Conservation (phyloP, 2,888 invertebrate species). For the Stictocephala bisonia region DNA sequence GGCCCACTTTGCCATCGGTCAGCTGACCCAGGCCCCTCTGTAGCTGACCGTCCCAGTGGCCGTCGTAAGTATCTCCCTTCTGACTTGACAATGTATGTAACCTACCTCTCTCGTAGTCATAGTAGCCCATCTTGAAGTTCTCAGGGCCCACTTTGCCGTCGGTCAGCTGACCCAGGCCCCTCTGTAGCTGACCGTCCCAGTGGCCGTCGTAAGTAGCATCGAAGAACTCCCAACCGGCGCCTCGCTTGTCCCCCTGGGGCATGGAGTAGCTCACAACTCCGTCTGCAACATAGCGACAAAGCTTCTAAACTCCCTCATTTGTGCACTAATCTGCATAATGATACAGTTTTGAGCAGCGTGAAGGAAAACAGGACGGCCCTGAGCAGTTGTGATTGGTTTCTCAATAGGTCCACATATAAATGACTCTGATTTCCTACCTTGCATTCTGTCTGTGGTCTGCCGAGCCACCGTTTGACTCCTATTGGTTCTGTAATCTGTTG, state of each 20-base stretch:
- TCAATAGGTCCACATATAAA: too few relatives aligned
- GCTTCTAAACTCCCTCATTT: too few relatives aligned
- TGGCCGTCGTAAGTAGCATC: conserved; percentile 89
- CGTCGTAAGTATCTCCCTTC: neutral
- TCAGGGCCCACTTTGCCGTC: conserved; percentile 85
- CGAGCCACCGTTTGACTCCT: too few relatives aligned
- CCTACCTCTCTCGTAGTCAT: conserved; percentile 69
- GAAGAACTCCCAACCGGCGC: conserved; percentile 82
- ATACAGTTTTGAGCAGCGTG: too few relatives aligned
- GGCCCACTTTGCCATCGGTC: conserved; percentile 83
- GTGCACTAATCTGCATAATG: too few relatives aligned
- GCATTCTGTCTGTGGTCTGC: too few relatives aligned
- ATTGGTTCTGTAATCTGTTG: too few relatives aligned
- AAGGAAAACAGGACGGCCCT: too few relatives aligned
- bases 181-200: conserved; percentile 79
- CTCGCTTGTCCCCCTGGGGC: conserved; percentile 87
- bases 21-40: neutral
- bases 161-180: conserved; percentile 86
- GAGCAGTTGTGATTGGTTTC: too few relatives aligned
- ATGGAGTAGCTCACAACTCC: conserved; percentile 88
- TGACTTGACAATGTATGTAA: neutral
- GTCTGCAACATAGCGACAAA: conserved; percentile 72
- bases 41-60: neutral
- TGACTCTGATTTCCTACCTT: too few relatives aligned
- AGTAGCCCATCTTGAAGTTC: conserved; percentile 75